Base-by-base conservation (phyloP, 2,888 invertebrate species). In the Caenorhabditis zanzibari region DNA sequence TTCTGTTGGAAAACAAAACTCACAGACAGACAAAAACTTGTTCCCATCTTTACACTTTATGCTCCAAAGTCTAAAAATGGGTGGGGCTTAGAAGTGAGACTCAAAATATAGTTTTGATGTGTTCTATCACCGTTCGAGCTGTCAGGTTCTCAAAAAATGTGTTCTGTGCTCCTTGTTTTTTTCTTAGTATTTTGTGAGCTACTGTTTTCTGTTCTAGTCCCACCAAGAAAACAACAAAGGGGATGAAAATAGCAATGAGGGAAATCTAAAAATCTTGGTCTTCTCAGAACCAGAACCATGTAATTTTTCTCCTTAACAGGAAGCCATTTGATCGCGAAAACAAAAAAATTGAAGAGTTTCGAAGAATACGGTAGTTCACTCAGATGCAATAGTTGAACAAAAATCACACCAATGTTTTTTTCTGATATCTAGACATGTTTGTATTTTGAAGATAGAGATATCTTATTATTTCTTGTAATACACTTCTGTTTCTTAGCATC, bases 181-280 rank as follows among this genome's bases (percentile, higher is more conserved):
- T 44, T 28, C 63, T 47, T 66, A 49, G 52, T 66, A 32, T 49
- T 49, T 49, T 22, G 32, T 52, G 24, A 54, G 26, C 3, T 14
- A 54, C 49, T 32, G 47, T 66, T 19, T 49, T 35, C 5, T 38
- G 35, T 14, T 14, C 32, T 47, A 28, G 19, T 28, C 9, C 16
- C 24, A 47, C 24, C 16, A 56, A 10, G 58, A 58, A 32, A 32
- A 58, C 10, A 58, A 26, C 54, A 5, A 24, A 14, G 54, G 26
- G 26, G 19, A 54, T 64, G 44, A 64, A 64, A 49, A 66, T 49
- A n/a, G n/a, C n/a, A n/a, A n/a, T n/a, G n/a, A n/a, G n/a, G n/a
- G n/a, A n/a, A n/a, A 49, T 47, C 28, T 35, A 49, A 49, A 66
- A 66, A 66, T 66, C 66, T 49, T 47, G 4, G 47, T 47, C 64